Base-by-base conservation (phyloP, 2,888 invertebrate genomes). In the Lasiommata megera region DNA sequence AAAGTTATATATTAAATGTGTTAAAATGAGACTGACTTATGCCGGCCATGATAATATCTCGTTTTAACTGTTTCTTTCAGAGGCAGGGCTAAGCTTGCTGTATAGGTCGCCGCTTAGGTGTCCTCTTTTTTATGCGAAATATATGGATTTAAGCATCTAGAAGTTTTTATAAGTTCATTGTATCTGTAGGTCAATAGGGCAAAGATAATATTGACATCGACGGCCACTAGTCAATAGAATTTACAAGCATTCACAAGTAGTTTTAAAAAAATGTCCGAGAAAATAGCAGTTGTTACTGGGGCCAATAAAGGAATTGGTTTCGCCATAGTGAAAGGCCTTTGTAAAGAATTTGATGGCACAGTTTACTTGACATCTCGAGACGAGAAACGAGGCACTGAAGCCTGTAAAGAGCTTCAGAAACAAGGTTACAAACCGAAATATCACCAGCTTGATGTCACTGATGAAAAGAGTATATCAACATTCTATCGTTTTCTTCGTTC, bases 301-400 rank as follows among this genome's bases (percentile, higher is more conserved):
- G 88, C 92, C 6, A 95, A 95, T 74, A 95, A 95, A 80, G 95
- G 95, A 0, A 92, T 95, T 47, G 95, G 95, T 5, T 93, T 88
- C 69, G 93, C 91, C 1, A 93, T 94, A 64, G 94, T 94, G 0
- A 93, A 93, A 79, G 92, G 88, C 0, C 80, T 95, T 1, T 94
- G 94, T 72, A 79, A 93, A 64, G 87, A 92, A 73, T 95, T 92
- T 71, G 74, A 93, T 63, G 95, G 94, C 1, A 85, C 82, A 57
- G 94, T 96, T 1, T 95, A 94, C 75, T 78, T 96, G 46, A 95
- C 96, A 48, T 92, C 95, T 0, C 84, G 95, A 68, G 92, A 94
- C 74, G 70, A 76, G 58, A 62, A 67, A 1, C 84, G 93, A 67
- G 95, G 95, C 0, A 66, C 76, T 62, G 81, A 77, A 53, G 94